These are phyloP conservation scores for Dasypogon diadema DNA, from an alignment of 2,888 invertebrate genomes.

Conservation along the genomic window DNA sequence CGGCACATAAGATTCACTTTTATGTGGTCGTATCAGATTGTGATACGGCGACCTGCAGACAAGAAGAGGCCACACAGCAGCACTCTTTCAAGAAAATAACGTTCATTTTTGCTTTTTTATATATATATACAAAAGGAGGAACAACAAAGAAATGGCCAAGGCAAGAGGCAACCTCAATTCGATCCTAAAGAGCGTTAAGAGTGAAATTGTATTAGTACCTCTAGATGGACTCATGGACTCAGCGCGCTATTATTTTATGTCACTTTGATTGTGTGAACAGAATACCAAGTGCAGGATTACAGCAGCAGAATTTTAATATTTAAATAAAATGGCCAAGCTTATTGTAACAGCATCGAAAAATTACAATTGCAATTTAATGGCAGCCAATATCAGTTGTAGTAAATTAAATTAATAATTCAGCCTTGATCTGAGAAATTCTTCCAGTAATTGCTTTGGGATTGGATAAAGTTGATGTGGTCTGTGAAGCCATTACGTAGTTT, in stretches of 20 bases:
- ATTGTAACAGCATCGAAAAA: conserved; percentile 57
- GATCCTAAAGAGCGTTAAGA: conserved; percentile 56
- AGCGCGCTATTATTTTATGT: conserved; percentile 55
- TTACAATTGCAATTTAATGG: conserved; percentile 60
- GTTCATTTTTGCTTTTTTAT: conserved; percentile 9
- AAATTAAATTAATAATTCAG: conserved; percentile 57
- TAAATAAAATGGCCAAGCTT: conserved; percentile 48
- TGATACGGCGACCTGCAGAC: conserved; percentile 43
- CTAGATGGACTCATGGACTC: conserved; percentile 38
- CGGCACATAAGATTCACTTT: conserved; percentile 54
- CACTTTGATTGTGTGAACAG: conserved; percentile 54
- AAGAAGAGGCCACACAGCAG: neutral
- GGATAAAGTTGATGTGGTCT: neutral
- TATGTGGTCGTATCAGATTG: conserved; percentile 53
- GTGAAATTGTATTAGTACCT: conserved; percentile 54
- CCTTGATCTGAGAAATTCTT: neutral
- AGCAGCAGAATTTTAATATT: conserved; percentile 53
- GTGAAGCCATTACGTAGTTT: neutral
- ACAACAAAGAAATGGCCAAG: neutral
- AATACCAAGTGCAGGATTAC: conserved; percentile 50
- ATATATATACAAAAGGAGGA: neutral
- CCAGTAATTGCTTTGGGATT: conserved; percentile 25
- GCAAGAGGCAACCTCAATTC: conserved; percentile 13
- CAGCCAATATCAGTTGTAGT: conserved; percentile 59
- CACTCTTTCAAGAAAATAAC: conserved; percentile 1